These are phyloP conservation scores for Pundamilia nyererei DNA, from an alignment of 2,113 vertebrate genomes.

Conservation along the genomic window DNA sequence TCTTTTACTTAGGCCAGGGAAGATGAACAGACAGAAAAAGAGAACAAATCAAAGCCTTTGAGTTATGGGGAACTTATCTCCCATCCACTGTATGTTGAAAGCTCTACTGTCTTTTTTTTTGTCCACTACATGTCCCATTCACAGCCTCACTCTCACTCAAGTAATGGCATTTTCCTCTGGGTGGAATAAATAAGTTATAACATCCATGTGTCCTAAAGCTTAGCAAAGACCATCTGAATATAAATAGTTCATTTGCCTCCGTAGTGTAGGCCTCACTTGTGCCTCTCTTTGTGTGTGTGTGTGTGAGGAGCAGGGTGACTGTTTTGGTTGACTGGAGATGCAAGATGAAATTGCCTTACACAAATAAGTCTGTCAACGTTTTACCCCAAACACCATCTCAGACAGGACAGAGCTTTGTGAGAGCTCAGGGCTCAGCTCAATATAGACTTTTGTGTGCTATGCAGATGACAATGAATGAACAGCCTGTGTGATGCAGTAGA, in stretches of 20 bases:
- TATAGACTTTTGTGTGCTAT: not conserved
- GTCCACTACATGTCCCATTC: not conserved
- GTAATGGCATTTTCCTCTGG: conserved; percentile 35
- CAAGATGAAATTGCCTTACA: conserved; percentile 35
- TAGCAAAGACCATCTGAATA: conserved; percentile 51
- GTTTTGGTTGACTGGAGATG: conserved; percentile 46
- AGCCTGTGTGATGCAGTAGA: not conserved
- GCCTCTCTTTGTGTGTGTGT: not conserved
- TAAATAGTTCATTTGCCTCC: conserved; percentile 58
- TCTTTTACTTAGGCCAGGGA: conserved; percentile 29
- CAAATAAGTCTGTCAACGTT: conserved; percentile 20
- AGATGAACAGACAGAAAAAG: conserved; percentile 25
- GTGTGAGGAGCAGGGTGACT: conserved; percentile 3
- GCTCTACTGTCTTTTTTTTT: not conserved
- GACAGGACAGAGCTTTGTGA: not conserved
- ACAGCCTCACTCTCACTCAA: not conserved
- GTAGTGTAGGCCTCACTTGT: not conserved
- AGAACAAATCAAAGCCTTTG: conserved; percentile 34
- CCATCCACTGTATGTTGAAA: conserved; percentile 20
- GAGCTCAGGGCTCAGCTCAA: not conserved
- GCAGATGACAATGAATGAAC: not conserved
- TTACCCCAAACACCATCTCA: not conserved
- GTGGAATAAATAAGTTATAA: conserved; percentile 58
- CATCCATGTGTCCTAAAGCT: conserved; percentile 51
- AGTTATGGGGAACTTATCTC: conserved; percentile 35